Evolutionary conservation across 2,797 vertebrate genomes (phyloP).

Genomic region (Phyllotis vaccarum): DNA sequence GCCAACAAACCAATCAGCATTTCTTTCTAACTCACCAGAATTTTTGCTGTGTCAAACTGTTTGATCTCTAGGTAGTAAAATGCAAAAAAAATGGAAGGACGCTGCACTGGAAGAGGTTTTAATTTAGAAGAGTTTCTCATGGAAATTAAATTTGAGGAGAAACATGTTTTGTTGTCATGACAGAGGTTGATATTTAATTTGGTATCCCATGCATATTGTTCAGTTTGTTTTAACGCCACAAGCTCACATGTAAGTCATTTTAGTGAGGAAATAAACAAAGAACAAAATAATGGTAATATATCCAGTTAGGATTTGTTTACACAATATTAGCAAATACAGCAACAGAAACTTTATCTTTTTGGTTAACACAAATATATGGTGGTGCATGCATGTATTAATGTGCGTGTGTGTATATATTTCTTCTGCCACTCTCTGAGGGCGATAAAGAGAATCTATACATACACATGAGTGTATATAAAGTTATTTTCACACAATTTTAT

Average conservation of each 20-base stretch:
- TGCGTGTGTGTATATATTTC: background rate
- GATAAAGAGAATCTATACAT: constrained; percentile 5
- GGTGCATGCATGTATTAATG: background rate
- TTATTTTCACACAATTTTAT: constrained; percentile 15
- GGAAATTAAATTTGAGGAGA: constrained; percentile 88
- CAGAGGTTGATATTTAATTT: constrained; percentile 82
- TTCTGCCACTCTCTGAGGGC: constrained; percentile 27
- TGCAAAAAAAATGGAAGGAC: constrained; percentile 87
- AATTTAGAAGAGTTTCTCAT: constrained; percentile 88
- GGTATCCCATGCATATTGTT: constrained; percentile 55
- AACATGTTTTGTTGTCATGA: constrained; percentile 86
- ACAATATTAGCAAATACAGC: constrained; percentile 41
- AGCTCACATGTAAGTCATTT: constrained; percentile 50
- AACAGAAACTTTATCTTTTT: constrained; percentile 26
- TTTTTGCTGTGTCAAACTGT: constrained; percentile 93
- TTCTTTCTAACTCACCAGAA: constrained; percentile 89
- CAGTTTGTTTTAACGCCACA: constrained; percentile 71
- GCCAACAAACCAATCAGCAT: constrained; percentile 92
- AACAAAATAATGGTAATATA: constrained; percentile 15
- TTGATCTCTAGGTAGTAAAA: constrained; percentile 93
- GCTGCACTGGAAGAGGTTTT: constrained; percentile 88
- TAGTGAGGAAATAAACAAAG: constrained; percentile 54
- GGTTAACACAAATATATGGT: constrained; percentile 5
- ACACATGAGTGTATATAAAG: background rate
- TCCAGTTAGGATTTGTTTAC: constrained; percentile 53